phyloP scores from a whole-genome alignment of 2,888 invertebrate species.

The Eupithecia exiguata region DNA sequence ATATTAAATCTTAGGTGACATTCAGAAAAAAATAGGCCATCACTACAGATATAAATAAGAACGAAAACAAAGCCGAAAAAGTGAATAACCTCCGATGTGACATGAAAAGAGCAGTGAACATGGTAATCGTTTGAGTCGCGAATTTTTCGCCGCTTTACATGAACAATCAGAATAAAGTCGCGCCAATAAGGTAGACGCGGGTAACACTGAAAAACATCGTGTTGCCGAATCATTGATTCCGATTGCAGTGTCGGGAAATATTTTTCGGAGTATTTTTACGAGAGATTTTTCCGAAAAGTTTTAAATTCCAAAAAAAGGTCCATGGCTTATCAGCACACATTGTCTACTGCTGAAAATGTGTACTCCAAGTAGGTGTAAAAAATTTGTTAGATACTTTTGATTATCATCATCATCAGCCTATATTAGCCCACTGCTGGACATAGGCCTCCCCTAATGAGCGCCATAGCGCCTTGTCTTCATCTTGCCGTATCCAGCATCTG shows the following conservation, averaged over 20 bases:
- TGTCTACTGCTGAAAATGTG: too few species aligned
- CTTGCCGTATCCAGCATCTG: too few species aligned
- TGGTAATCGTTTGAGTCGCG: conserved; percentile 1
- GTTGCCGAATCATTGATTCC: conserved; percentile 31
- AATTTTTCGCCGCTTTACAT: conserved; percentile 2
- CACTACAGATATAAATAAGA: neutral
- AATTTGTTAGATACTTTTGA: too few species aligned
- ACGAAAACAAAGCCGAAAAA: neutral
- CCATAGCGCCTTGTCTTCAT: too few species aligned
- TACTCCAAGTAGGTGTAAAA: too few species aligned
- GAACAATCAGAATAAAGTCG: conserved; percentile 24
- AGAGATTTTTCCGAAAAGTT: neutral
- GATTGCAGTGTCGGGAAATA: conserved; percentile 7
- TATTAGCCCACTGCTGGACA: too few species aligned
- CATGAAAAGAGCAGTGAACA: conserved; percentile 2
- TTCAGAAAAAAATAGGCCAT: neutral
- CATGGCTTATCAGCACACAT: too few species aligned
- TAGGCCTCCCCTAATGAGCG: too few species aligned
- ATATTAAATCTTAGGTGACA: neutral
- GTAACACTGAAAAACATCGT: conserved; percentile 32
- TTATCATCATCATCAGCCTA: too few species aligned
- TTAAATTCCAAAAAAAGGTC: neutral
- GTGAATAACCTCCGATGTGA: neutral
- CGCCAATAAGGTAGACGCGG: conserved; percentile 18
- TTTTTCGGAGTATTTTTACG: neutral